Conservation (phyloP, 2,113 vertebrate species). For the Equus przewalskii region DNA sequence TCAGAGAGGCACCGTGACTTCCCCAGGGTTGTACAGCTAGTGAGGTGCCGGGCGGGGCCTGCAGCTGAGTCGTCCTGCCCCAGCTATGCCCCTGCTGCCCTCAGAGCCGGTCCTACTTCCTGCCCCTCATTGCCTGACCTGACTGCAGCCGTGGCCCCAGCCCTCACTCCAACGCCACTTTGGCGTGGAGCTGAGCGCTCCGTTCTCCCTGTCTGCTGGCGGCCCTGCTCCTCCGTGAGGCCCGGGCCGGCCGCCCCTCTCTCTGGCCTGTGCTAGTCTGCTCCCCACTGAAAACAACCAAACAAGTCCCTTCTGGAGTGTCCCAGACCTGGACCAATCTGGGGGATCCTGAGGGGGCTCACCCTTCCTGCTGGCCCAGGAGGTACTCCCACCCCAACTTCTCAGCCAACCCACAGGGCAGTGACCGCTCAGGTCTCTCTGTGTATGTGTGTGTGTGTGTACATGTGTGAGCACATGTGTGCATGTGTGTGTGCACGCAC, state of each 20-base stretch:
- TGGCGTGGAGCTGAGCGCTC: neutral
- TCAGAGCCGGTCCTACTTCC: neutral
- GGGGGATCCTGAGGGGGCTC: neutral
- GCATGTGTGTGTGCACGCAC: neutral
- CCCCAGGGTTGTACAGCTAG: neutral
- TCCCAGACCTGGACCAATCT: neutral
- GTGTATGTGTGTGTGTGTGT: neutral
- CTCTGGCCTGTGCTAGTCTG: too few relatives aligned
- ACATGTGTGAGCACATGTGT: accelerated
- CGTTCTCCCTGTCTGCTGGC: accelerated
- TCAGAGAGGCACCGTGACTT: neutral
- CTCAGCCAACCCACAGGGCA: neutral
- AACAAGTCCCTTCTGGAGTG: neutral
- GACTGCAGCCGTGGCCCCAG: neutral
- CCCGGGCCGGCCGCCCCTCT: too few relatives aligned
- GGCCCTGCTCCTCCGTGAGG: neutral
- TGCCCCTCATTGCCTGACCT: too few relatives aligned
- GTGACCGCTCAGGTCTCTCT: neutral
- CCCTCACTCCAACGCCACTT: neutral
- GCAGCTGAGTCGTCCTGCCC: neutral
- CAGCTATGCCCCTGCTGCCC: neutral
- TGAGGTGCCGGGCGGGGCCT: neutral
- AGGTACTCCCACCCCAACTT: neutral
- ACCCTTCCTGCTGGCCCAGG: neutral
- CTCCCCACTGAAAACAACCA: neutral